Percentiles rank a stretch among this genome's conserved stretches.
Evolutionary conservation across 2,113 vertebrate species (phyloP).

Genomic region (Eurystomus gularis): DNA sequence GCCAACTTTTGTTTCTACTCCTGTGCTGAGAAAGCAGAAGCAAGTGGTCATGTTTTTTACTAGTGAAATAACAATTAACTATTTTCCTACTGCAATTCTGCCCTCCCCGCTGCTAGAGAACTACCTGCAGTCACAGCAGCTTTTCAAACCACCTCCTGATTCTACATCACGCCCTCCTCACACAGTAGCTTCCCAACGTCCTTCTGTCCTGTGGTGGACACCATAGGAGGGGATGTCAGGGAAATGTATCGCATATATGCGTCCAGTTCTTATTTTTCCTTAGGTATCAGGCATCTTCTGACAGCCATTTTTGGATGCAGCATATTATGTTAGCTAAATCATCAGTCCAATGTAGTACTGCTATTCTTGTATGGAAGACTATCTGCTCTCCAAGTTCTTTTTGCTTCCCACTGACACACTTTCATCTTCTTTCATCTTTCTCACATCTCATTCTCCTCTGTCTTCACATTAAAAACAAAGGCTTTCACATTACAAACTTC

Average conservation of each 20-base stretch:
- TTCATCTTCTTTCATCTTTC: background rate
- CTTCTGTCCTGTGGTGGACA: background rate
- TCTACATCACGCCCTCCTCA: background rate
- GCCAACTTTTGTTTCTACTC: background rate
- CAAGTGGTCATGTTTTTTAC: background rate
- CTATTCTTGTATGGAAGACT: background rate
- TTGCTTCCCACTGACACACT: background rate
- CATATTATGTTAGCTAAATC: background rate
- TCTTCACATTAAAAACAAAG: background rate
- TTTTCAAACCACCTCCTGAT: background rate
- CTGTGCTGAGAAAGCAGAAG: background rate
- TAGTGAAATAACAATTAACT: background rate
- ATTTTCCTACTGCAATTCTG: background rate
- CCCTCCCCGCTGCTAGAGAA: background rate
- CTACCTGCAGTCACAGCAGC: background rate
- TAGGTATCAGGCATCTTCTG: background rate
- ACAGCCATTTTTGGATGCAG: background rate
- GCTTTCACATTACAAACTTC: background rate
- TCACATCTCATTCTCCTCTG: background rate
- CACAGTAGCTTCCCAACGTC: background rate
- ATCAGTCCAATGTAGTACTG: background rate
- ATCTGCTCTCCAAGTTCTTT: background rate
- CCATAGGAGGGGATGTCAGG: background rate
- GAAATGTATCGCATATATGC: background rate
- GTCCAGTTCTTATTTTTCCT: background rate